Base-by-base conservation (phyloP, 2,888 invertebrate species). In the Griposia aprilina region DNA sequence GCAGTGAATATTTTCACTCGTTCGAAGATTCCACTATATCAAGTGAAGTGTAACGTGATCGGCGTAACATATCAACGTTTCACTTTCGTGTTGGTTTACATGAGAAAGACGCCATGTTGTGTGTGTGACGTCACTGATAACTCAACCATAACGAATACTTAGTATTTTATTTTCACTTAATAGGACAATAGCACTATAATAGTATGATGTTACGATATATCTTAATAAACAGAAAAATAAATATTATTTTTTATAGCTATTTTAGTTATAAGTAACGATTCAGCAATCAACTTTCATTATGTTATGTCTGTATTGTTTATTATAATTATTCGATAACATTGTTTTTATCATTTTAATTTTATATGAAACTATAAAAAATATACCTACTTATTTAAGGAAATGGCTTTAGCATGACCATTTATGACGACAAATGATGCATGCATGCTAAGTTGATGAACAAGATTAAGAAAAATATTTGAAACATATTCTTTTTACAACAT, bases 1-100 rank as follows among this genome's bases (percentile, higher is more conserved):
- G 36, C 26, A 30, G 36, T 68, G 30, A 60, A 41, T 7, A 41
- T 70, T 76, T 80, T 78, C 78, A 75, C 62, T 80, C 65, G 50
- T 48, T 68, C 41, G 59, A 82, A 77, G 79, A 82, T 81, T 83
- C 79, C 66, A 71, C 66, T 69, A 83, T 74, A 78, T 20, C 52
- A 73, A 84, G 72, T 82, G 73, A 81, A 72, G 84, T 84, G 85
- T 82, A 82, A 74, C 87, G 68, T 65, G 74, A 72, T 65, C 76
- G 69, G 65, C 78, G 76, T 78, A 76, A 84, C 70, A 67, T 78
- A 81, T 78, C 60, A 82, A 60, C 67, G 74, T 86, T 87, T 86
- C 78, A 79, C 87, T 86, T 87, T 85, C 79, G 45, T 81, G 74
- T 80, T 82, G 66, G 71, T 67, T 78, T 79, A 78, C 80, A 57